A percentile compares a stretch with the other conserved stretches of the same genome.
Evolutionary conservation across 2,888 invertebrate genomes (phyloP).

Genomic region (Polyploca ridens): DNA sequence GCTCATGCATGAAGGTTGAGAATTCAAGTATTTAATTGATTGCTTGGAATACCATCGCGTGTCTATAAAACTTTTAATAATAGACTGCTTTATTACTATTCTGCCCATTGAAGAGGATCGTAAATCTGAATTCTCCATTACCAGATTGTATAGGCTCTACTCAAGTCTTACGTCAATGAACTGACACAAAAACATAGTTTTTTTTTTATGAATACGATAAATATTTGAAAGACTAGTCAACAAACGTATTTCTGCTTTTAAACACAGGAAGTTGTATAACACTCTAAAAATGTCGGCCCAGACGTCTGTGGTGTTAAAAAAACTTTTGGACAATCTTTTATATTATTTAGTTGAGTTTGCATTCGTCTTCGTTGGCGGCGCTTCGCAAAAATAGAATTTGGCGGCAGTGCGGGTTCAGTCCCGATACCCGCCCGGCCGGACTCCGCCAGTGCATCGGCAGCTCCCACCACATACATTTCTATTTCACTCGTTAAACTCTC

Average conservation of each 20-base stretch:
- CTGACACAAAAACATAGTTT: slow-evolving; percentile 17
- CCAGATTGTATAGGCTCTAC: slow-evolving; percentile 34
- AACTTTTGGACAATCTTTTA: slow-evolving; percentile 60
- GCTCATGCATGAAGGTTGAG: neutral
- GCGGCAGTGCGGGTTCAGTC: slow-evolving; percentile 75
- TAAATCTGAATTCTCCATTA: slow-evolving; percentile 70
- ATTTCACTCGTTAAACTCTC: slow-evolving; percentile 37
- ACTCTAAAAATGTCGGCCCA: slow-evolving; percentile 37
- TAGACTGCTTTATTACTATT: slow-evolving; percentile 59
- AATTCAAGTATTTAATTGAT: slow-evolving; percentile 13
- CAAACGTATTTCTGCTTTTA: slow-evolving; percentile 12
- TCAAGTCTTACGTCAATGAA: slow-evolving; percentile 29
- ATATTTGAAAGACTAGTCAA: neutral
- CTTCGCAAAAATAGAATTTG: slow-evolving; percentile 84
- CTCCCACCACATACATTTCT: slow-evolving; percentile 67
- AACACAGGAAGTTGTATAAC: slow-evolving; percentile 31
- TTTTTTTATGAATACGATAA: slow-evolving; percentile 13
- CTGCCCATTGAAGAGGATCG: slow-evolving; percentile 51
- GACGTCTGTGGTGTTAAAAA: slow-evolving; percentile 44
- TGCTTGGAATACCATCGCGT: slow-evolving; percentile 29
- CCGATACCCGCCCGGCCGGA: slow-evolving; percentile 68
- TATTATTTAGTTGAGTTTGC: slow-evolving; percentile 71
- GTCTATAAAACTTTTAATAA: slow-evolving; percentile 63
- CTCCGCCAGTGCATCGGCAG: slow-evolving; percentile 70
- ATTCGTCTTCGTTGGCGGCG: slow-evolving; percentile 76